These are phyloP conservation scores for Mimachlamys varia DNA, from an alignment of 2,888 invertebrate species.

Conservation along the genomic window DNA sequence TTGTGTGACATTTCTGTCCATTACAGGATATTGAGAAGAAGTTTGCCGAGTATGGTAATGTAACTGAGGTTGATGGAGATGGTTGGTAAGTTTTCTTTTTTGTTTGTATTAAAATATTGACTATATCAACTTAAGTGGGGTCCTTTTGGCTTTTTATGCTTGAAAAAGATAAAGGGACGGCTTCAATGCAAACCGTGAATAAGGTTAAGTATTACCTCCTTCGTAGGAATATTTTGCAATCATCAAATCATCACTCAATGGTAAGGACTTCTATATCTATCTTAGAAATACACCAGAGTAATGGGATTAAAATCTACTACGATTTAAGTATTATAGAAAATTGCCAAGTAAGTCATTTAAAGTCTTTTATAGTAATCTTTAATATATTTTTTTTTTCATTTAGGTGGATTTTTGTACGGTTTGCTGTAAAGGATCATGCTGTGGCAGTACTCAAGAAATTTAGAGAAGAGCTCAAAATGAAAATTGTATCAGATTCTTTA, in stretches of 20 bases:
- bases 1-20: too few relatives aligned
- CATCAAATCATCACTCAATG: too few relatives aligned
- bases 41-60: background rate
- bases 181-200: too few relatives aligned
- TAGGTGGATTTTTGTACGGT: background rate
- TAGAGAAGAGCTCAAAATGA: background rate
- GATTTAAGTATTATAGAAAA: too few relatives aligned
- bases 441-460: background rate
- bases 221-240: too few relatives aligned
- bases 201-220: too few relatives aligned
- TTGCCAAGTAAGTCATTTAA: background rate
- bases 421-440: background rate
- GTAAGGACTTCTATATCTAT: background rate
- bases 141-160: too few relatives aligned
- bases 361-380: background rate
- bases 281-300: too few relatives aligned
- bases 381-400: background rate
- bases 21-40: conserved; percentile 10
- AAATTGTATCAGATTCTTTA: background rate
- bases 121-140: too few relatives aligned
- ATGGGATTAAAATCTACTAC: too few relatives aligned
- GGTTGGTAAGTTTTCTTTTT: background rate
- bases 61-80: background rate
- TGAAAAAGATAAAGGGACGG: too few relatives aligned
- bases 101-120: background rate